Evolutionary conservation across 2,888 invertebrate genomes (phyloP).

Genomic region (Phortica okadai): DNA sequence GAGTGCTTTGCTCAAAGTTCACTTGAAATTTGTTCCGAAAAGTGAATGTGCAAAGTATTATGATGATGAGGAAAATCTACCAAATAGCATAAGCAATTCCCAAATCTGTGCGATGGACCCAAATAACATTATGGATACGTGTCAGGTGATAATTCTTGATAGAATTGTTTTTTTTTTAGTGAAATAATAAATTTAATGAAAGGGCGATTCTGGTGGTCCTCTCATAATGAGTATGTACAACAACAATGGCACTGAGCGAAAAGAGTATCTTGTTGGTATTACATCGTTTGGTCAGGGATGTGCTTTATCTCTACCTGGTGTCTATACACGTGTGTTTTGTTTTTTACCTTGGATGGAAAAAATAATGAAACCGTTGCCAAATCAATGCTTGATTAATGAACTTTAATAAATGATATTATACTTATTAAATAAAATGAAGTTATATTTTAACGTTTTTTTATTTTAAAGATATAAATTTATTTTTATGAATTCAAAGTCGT

Average conservation of each 20-base stretch:
- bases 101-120: constrained; percentile 47
- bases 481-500: too few relatives aligned
- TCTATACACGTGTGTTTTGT: not conserved
- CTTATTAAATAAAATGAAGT: too few relatives aligned
- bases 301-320: not conserved
- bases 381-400: not conserved
- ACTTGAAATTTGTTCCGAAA: constrained; percentile 38
- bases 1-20: constrained; percentile 41
- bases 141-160: not conserved
- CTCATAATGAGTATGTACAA: constrained; percentile 1
- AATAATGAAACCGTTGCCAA: not conserved
- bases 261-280: constrained; percentile 16
- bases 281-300: constrained; percentile 19
- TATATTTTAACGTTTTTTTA: too few relatives aligned
- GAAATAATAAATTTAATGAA: not conserved
- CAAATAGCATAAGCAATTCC: constrained; percentile 38
- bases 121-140: constrained; percentile 8
- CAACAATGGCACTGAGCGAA: not conserved
- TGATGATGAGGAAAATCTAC: constrained; percentile 20
- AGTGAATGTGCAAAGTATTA: constrained; percentile 34
- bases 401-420: too few relatives aligned
- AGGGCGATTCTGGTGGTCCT: constrained; percentile 19
- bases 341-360: not conserved
- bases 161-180: not conserved
- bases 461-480: too few relatives aligned